Percentiles rank a stretch among this genome's conserved stretches.
These are phyloP conservation scores for Apocheima hispidaria DNA, from an alignment of 2,888 invertebrate species.

Conservation along the genomic window DNA sequence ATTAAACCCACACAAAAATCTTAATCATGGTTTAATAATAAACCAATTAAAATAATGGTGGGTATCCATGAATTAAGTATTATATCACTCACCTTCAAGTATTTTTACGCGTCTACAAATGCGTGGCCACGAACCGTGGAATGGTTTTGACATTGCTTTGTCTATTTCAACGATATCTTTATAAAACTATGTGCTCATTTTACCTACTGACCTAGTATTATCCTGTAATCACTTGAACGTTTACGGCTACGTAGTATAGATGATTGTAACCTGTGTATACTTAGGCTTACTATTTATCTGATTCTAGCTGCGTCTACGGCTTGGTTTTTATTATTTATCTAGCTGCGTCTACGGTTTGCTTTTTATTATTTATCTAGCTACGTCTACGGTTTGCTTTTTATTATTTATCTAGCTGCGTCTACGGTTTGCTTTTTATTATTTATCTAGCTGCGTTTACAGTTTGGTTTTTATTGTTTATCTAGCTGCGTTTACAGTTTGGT, in stretches of 20 bases:
- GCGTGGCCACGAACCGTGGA: slow-evolving; percentile 41
- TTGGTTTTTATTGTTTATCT: too few species aligned
- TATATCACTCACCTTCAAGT: slow-evolving; percentile 41
- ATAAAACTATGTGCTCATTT: slow-evolving; percentile 24
- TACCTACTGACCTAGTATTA: slow-evolving; percentile 17
- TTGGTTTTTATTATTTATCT: too few species aligned
- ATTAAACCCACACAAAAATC: not conserved
- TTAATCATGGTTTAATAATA: not conserved
- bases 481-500: too few species aligned
- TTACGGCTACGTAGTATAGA: not conserved
- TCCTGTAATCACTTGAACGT: not conserved
- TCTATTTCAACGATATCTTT: slow-evolving; percentile 42
- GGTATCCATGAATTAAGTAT: slow-evolving; percentile 28
- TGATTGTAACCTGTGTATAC: too few species aligned
- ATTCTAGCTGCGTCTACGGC: too few species aligned
- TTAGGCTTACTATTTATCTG: too few species aligned
- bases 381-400: too few species aligned
- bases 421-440: too few species aligned
- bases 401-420: too few species aligned
- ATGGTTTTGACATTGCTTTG: slow-evolving; percentile 49
- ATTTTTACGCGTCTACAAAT: slow-evolving; percentile 45
- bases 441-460: too few species aligned
- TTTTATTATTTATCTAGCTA: too few species aligned
- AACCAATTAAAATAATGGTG: slow-evolving; percentile 11
- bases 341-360: too few species aligned